Evolutionary conservation across 2,888 invertebrate species (phyloP).

Genomic region (Metallyticus violacea): DNA sequence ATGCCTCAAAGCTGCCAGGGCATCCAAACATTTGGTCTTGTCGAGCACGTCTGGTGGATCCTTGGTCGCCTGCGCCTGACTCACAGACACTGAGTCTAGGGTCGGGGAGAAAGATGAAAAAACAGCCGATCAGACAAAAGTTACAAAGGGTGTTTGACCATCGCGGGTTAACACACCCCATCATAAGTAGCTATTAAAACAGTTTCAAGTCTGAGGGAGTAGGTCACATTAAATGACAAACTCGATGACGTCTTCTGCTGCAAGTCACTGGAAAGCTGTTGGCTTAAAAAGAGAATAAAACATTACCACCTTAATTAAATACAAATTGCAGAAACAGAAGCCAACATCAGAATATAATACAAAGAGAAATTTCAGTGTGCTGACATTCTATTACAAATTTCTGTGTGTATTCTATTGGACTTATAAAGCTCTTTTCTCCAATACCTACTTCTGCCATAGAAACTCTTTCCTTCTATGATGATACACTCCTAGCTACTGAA

Average conservation of each 20-base stretch:
- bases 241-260: neutral
- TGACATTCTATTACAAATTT: neutral
- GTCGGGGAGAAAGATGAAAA: slow-evolving; percentile 34
- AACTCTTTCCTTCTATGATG: neutral
- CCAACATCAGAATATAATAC: neutral
- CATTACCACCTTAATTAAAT: neutral
- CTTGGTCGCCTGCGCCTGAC: slow-evolving; percentile 46
- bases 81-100: slow-evolving; percentile 37
- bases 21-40: slow-evolving; percentile 99
- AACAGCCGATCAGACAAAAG: slow-evolving; percentile 46
- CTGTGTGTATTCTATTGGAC: neutral
- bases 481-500: neutral
- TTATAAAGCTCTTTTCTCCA: neutral
- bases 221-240: slow-evolving; percentile 21
- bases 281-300: neutral
- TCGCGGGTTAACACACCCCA: slow-evolving; percentile 42
- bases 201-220: slow-evolving; percentile 31
- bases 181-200: slow-evolving; percentile 25
- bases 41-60: slow-evolving; percentile 89
- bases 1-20: slow-evolving; percentile 99
- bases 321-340: neutral
- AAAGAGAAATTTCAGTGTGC: neutral
- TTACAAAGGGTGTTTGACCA: slow-evolving; percentile 73
- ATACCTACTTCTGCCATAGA: neutral
- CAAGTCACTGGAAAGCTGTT: neutral